Percentiles rank a stretch among this genome's conserved stretches.
Conservation (phyloP, 2,888 invertebrate species). For the Dasypolia templi region DNA sequence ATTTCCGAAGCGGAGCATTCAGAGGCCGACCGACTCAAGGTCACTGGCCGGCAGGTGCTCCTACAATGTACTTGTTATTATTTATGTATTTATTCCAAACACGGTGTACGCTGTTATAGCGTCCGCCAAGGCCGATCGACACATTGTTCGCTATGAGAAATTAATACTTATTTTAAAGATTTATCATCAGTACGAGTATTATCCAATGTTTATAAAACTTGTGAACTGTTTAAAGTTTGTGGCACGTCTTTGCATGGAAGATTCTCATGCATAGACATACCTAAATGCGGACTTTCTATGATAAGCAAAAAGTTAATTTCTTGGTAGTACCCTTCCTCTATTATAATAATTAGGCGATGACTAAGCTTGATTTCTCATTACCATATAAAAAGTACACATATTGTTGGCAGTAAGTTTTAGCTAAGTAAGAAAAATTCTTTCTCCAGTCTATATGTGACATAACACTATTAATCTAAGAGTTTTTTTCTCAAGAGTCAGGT, state of each 20-base stretch:
- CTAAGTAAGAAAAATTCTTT: conserved; percentile 43
- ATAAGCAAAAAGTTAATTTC: conserved; percentile 39
- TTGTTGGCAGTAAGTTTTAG: conserved; percentile 18
- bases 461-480: conserved; percentile 4
- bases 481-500: conserved; percentile 16
- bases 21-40: conserved; percentile 60
- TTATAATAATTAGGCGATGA: conserved; percentile 18
- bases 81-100: conserved; percentile 54
- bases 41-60: conserved; percentile 63
- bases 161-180: conserved; percentile 32
- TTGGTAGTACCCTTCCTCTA: conserved; percentile 1
- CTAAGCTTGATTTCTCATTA: conserved; percentile 37
- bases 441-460: conserved; percentile 30
- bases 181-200: background rate
- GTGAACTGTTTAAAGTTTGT: conserved; percentile 1
- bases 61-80: conserved; percentile 36
- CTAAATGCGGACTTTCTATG: conserved; percentile 24
- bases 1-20: conserved; percentile 64
- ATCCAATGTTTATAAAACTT: conserved; percentile 28
- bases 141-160: conserved; percentile 46
- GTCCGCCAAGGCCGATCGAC: conserved; percentile 51
- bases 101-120: conserved; percentile 29
- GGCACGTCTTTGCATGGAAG: conserved; percentile 27
- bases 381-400: conserved; percentile 28
- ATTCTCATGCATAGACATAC: conserved; percentile 9